These are phyloP conservation scores for Stenotaenia linearis DNA, from an alignment of 2,888 invertebrate species.

Conservation along the genomic window DNA sequence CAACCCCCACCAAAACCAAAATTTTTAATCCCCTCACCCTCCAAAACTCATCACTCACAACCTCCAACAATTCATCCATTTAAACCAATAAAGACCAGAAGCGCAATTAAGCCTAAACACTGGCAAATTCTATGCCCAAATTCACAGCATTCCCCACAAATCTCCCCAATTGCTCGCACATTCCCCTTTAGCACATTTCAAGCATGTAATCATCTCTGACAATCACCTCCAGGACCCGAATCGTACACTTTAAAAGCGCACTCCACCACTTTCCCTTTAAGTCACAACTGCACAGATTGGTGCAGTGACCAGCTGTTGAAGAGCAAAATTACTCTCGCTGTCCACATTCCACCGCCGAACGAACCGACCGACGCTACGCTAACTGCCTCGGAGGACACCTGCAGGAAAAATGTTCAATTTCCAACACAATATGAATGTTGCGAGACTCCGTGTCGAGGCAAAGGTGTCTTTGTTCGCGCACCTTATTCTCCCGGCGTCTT, in stretches of 20 bases:
- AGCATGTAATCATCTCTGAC: background rate
- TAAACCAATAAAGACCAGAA: no score
- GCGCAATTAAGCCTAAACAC: background rate
- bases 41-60: no score
- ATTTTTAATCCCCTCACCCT: no score
- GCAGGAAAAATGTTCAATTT: slow-evolving; percentile 4
- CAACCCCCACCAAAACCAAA: no score
- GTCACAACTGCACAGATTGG: background rate
- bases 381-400: background rate
- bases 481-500: no score
- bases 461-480: no score
- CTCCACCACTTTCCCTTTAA: background rate
- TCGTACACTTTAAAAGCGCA: background rate
- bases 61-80: no score
- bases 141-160: background rate
- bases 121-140: background rate
- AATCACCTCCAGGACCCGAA: background rate
- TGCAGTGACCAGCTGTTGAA: background rate
- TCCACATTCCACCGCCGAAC: background rate
- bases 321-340: slow-evolving; percentile 4
- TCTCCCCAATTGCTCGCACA: background rate
- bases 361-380: no score
- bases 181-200: background rate
- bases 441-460: background rate
- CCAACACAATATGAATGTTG: background rate